Evolutionary conservation across 2,888 invertebrate species (phyloP), one percentile per base, ranked within the genome.

Genomic region (Erebia epiphron): DNA sequence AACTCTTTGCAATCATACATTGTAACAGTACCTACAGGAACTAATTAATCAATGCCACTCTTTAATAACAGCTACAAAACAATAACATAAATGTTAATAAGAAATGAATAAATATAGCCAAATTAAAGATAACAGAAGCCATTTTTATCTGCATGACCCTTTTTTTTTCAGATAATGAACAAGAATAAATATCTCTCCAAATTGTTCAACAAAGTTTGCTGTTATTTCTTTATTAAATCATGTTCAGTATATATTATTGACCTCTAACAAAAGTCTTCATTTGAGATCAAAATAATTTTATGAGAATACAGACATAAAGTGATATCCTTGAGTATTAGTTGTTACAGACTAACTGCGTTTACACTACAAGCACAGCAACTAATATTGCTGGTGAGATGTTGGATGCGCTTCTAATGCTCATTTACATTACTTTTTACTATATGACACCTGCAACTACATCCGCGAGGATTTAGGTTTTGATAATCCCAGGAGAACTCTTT

Each of bases 91-190:
- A 43, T 61, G 43, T 21, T 26, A 49, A 62, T 21, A 49, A 62
- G 21, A 46, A 62, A 62, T 49, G 62, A 49, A 9, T 61, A 46
- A 46, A 46, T 46, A 61, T 21, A 46, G 49, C 46, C 14, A 46
- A 61, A 62, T 21, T 62, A 21, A 62, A 49, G 62, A 62, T 62
- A 62, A 49, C 62, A 49, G 21, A 49, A 14, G 14, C 8, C 18
- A 14, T 46, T 62, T 62, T 46, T 62, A 62, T 62, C 49, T 18
- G 8, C 13, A 62, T 62, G 62, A 62, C 62, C 62, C 46, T 62
- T 62, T 62, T 62, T 62, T 62, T 62, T 21, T 18, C 10, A 49
- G 49, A 62, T 43, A 46, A 9, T 11, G 13, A 21, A 18, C 46
- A 46, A 18, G 46, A 49, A 41, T 41, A 41, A 8, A 49, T 62